Conservation (phyloP, 2,797 vertebrate species). For the Hypotaenidia okinawae region DNA sequence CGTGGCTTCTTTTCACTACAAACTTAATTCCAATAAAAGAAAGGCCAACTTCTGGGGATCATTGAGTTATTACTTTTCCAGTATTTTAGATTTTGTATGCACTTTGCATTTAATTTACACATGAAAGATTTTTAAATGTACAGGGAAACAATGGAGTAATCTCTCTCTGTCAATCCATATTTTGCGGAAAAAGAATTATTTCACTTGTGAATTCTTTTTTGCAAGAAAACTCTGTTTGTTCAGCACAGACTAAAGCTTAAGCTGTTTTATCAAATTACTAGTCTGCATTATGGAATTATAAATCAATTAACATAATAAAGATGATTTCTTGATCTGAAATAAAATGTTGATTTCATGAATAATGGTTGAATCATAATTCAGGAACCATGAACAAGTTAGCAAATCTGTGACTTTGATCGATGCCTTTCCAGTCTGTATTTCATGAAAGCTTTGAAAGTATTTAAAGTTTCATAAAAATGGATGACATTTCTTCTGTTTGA, state of each 20-base stretch:
- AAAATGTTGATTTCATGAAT: background rate
- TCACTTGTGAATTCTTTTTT: background rate
- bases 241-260: background rate
- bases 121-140: background rate
- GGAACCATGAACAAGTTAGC: background rate
- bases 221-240: background rate
- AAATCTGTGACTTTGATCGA: background rate
- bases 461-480: background rate
- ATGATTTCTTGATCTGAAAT: background rate
- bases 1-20: background rate
- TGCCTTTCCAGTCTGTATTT: background rate
- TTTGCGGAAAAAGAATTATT: background rate
- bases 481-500: background rate
- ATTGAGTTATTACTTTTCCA: background rate
- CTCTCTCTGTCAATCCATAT: background rate
- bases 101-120: background rate
- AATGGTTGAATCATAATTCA: background rate
- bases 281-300: background rate
- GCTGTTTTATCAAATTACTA: background rate
- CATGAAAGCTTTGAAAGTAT: background rate
- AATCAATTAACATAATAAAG: slow-evolving; percentile 6
- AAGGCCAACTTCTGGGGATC: background rate
- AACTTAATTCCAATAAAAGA: background rate
- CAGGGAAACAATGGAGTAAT: background rate
- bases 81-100: background rate